Conservation (phyloP, 1,140 invertebrate species). For the Sipha flava region DNA sequence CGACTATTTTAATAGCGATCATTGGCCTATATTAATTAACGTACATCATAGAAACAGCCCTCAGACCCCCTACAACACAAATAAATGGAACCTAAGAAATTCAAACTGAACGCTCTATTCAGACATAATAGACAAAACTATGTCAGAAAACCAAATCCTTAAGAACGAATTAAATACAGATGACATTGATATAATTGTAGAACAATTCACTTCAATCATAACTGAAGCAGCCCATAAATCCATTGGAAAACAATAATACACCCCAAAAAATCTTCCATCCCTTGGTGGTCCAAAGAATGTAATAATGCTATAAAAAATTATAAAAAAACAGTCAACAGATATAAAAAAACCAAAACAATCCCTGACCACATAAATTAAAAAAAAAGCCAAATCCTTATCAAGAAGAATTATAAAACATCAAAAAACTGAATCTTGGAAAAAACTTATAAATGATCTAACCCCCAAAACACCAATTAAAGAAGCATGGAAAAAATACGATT, state of each 20-base stretch:
- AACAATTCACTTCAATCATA: not conserved
- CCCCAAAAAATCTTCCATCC: not conserved
- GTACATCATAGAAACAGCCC: no score
- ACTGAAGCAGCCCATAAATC: not conserved
- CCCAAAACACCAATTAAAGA: not conserved
- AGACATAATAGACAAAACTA: no score
- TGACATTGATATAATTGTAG: not conserved
- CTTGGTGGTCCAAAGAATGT: not conserved
- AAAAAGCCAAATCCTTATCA: not conserved
- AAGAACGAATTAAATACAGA: no score
- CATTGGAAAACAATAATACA: not conserved
- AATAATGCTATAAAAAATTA: not conserved
- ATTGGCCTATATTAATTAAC: no score
- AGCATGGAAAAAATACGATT: not conserved
- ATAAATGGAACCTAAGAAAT: no score
- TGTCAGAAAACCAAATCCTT: no score
- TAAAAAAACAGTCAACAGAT: not conserved
- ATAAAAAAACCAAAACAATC: not conserved
- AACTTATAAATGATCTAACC: not conserved
- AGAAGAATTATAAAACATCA: not conserved
- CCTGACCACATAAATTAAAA: not conserved
- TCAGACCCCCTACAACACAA: no score
- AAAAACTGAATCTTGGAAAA: not conserved
- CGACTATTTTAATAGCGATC: no score
- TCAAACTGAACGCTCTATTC: no score